These are phyloP conservation scores for Hanleya hanleyi DNA, from an alignment of 2,888 invertebrate species.

Conservation along the genomic window DNA sequence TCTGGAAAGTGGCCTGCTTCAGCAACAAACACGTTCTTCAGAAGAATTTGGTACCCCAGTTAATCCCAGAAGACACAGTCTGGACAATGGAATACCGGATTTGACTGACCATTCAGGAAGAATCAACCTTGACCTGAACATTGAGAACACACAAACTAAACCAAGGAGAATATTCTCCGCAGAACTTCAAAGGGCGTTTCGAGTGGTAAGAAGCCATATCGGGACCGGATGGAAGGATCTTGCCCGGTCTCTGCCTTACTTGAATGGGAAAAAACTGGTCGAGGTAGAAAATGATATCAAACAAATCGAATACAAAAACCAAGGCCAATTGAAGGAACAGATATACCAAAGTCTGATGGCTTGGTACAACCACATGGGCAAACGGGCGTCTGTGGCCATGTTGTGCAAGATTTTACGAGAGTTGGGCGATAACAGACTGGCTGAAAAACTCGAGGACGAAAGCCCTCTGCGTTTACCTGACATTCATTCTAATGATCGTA, in stretches of 20 bases:
- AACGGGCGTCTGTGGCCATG: constrained; percentile 2
- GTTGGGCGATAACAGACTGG: constrained; percentile 18
- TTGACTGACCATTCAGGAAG: no score
- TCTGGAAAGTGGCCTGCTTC: no score
- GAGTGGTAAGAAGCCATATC: constrained; percentile 20
- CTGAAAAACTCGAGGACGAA: constrained; percentile 17
- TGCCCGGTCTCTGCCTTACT: constrained; percentile 21
- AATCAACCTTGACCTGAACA: no score
- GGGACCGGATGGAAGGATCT: constrained; percentile 28
- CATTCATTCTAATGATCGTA: no score
- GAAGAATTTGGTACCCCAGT: no score
- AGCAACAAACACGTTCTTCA: no score
- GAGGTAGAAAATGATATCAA: constrained; percentile 28
- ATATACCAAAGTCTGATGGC: constrained; percentile 13
- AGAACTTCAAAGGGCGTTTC: constrained; percentile 21
- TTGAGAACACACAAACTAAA: background rate
- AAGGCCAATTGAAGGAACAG: constrained; percentile 27
- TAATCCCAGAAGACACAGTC: no score
- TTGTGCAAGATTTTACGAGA: constrained; percentile 13
- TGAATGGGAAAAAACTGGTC: background rate
- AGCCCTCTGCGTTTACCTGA: no score
- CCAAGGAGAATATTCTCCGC: background rate
- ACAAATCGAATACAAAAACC: constrained; percentile 24
- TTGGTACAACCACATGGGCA: constrained; percentile 6
- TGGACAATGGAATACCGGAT: no score